phyloP scores from a whole-genome alignment of 1,140 invertebrate species.

The Temnothorax nylanderi region DNA sequence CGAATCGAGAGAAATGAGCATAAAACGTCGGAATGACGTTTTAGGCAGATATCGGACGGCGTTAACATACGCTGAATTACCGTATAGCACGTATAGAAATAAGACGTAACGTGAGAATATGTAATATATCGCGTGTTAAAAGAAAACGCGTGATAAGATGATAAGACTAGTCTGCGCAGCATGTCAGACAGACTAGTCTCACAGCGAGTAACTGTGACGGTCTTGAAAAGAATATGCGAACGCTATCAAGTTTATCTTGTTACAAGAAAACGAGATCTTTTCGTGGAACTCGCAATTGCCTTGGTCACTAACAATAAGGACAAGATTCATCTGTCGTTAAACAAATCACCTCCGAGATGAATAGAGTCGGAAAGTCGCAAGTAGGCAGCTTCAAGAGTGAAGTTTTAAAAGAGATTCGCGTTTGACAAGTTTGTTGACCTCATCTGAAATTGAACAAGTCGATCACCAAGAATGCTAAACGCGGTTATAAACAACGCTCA shows the following conservation, averaged over 20 bases:
- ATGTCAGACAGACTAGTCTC: neutral
- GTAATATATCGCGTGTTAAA: neutral
- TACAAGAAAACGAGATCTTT: neutral
- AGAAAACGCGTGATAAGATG: neutral
- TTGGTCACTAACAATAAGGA: conserved; percentile 21
- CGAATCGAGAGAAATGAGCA: conserved; percentile 14
- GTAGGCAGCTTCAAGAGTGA: neutral
- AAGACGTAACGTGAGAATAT: conserved; percentile 8
- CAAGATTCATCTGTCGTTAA: conserved; percentile 57
- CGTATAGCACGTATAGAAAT: neutral
- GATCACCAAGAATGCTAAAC: neutral
- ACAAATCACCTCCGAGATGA: conserved; percentile 77
- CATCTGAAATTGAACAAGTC: neutral
- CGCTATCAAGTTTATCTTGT: conserved; percentile 10
- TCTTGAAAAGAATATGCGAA: neutral
- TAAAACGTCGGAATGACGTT: conserved; percentile 2
- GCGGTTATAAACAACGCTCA: neutral
- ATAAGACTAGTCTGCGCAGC: neutral
- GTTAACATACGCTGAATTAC: neutral
- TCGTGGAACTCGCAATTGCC: neutral
- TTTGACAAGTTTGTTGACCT: neutral
- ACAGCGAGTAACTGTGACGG: neutral
- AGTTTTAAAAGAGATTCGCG: neutral
- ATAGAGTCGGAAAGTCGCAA: neutral
- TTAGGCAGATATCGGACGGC: neutral